phyloP scores from a whole-genome alignment of 2,113 vertebrate genomes.

The Ginglymostoma cirratum region DNA sequence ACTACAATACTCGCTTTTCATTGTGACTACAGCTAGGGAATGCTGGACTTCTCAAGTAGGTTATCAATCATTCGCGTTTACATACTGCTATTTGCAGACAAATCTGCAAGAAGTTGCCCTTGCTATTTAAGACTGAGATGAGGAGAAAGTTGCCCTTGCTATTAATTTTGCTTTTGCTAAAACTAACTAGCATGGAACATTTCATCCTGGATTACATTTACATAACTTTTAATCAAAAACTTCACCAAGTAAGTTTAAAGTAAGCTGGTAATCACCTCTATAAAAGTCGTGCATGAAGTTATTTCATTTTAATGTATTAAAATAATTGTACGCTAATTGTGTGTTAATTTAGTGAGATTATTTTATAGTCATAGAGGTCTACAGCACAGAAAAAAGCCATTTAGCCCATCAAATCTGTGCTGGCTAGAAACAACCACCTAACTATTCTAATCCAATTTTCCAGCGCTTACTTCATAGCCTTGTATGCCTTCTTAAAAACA shows the following conservation, averaged over 20 bases:
- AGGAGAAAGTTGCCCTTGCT: background rate
- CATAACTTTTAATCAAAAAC: background rate
- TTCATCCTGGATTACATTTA: background rate
- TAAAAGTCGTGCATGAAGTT: background rate
- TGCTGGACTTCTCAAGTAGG: background rate
- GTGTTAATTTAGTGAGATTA: too few relatives aligned
- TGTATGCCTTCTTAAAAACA: too few relatives aligned
- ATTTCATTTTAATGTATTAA: background rate
- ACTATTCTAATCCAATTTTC: too few relatives aligned
- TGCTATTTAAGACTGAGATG: too few relatives aligned
- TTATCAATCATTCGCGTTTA: background rate
- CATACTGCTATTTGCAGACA: background rate
- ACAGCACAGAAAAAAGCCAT: too few relatives aligned
- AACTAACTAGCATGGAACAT: background rate
- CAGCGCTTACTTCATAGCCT: too few relatives aligned
- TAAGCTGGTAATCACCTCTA: background rate
- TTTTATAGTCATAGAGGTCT: too few relatives aligned
- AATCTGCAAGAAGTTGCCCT: background rate
- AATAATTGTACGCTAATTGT: background rate
- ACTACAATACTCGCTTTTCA: background rate
- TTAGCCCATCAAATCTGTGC: too few relatives aligned
- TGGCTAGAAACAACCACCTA: too few relatives aligned
- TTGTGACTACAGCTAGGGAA: background rate
- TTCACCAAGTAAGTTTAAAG: background rate
- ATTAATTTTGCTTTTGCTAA: background rate